Evolutionary conservation across 1,140 invertebrate species (phyloP), one percentile per base, ranked within the genome.

Genomic region (Campodea augens): DNA sequence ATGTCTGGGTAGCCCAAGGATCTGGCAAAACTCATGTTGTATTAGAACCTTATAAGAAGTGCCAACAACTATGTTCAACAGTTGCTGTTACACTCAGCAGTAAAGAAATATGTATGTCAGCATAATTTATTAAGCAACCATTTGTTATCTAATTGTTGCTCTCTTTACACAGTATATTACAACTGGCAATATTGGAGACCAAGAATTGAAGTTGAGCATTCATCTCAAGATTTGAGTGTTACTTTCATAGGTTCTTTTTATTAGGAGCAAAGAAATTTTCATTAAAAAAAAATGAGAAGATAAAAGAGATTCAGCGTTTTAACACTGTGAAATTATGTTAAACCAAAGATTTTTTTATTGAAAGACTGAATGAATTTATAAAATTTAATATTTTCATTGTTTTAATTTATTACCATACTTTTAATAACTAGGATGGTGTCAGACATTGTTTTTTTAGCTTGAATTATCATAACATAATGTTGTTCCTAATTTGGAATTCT

Each of bases 131-230:
- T 41, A 18, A 23, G 44, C 36, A 18, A 5, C 38, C 25, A 25
- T 25, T 5, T 24, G 4, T 7, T 38, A 46, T 27, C 40, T 25
- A 41, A 19, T 46, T 46, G 40, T 46, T 45, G 49, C 52, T 56
- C 53, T 63, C 58, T 57, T 55, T 49, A 72, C 74, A 51, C 61
- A 82, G 78, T 83, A 51, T 81, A 75, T 71, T 83, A 81, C 54
- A 83, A 82, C 57, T 83, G 80, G 79, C 81, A 80, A 73, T 83
- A 81, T 54, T 85, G 79, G 77, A 66, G 75, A 56, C 77, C 78
- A 40, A 54, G 70, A 54, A 61, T 74, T 55, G 68, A 74, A 41
- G 64, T 69, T 42, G 53, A 60, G 52, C 59, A 67, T 47, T 72
- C n/a, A n/a, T n/a, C n/a, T n/a, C n/a, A 73, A 50, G 60, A 63